Percentiles rank a stretch among this genome's conserved stretches.
These are phyloP conservation scores for Tetragnatha versicolor DNA, from an alignment of 1,140 invertebrate species.

Conservation along the genomic window DNA sequence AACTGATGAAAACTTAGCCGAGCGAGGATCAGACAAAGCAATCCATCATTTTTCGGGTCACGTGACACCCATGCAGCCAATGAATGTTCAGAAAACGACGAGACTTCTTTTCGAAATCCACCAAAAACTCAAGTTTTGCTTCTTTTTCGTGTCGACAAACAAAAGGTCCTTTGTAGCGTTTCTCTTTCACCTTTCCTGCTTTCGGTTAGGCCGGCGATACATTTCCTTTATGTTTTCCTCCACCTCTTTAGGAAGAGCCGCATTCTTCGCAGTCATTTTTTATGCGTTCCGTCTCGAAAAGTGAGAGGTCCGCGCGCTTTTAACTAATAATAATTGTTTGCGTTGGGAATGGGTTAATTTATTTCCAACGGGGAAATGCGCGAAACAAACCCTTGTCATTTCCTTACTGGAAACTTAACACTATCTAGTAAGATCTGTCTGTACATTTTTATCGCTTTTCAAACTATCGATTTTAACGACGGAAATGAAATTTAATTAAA, in stretches of 20 bases:
- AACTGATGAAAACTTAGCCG: conserved; percentile 47
- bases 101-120: conserved; percentile 7
- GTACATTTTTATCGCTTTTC: too few relatives aligned
- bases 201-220: too few relatives aligned
- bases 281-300: not conserved
- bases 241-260: too few relatives aligned
- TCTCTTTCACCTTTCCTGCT: conserved; percentile 30
- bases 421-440: too few relatives aligned
- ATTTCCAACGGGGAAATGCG: not conserved
- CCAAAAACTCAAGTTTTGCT: conserved; percentile 21
- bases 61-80: conserved; percentile 40
- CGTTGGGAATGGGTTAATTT: conserved; percentile 4
- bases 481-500: too few relatives aligned
- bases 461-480: too few relatives aligned
- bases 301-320: not conserved
- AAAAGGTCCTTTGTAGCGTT: conserved; percentile 45
- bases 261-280: too few relatives aligned
- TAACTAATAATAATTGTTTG: conserved; percentile 36
- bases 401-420: too few relatives aligned
- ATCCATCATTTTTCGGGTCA: conserved; percentile 51
- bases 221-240: too few relatives aligned
- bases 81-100: conserved; percentile 43
- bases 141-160: conserved; percentile 28
- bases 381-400: too few relatives aligned
- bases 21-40: conserved; percentile 37